Percentiles rank a stretch among this genome's conserved stretches.
phyloP scores from a whole-genome alignment of 2,888 invertebrate species.

The Hybos culiciformis region DNA sequence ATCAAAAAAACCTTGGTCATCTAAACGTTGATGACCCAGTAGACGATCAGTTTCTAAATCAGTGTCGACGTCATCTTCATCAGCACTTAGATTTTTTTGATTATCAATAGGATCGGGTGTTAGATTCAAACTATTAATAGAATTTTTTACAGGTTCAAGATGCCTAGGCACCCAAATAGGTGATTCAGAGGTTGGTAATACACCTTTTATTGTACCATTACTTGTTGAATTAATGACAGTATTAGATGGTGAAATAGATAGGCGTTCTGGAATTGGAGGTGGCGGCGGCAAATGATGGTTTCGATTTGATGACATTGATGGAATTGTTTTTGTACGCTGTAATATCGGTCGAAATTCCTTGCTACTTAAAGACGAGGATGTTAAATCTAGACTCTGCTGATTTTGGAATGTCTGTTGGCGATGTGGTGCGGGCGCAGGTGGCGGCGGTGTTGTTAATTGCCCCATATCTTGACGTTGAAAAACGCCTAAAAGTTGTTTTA shows the following conservation, averaged over 20 bases:
- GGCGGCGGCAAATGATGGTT: conserved; percentile 20
- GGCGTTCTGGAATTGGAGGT: conserved; percentile 31
- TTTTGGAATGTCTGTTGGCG: conserved; percentile 37
- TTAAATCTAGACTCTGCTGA: conserved; percentile 2
- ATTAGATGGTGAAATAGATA: conserved; percentile 32
- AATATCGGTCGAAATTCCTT: conserved; percentile 8
- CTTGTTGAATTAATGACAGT: conserved; percentile 14
- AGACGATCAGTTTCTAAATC: conserved; percentile 95
- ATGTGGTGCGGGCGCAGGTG: conserved; percentile 63
- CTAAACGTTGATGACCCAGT: conserved; percentile 86
- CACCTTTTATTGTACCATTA: not conserved
- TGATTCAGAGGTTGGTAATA: conserved; percentile 35
- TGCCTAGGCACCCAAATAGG: conserved; percentile 61
- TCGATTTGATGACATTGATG: conserved; percentile 11
- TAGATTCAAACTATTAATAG: no score
- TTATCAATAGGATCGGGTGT: conserved; percentile 49
- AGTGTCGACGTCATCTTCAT: conserved; percentile 80
- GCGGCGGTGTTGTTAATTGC: conserved; percentile 52
- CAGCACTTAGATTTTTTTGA: conserved; percentile 50
- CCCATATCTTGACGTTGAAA: conserved; percentile 34
- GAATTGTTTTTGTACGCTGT: conserved; percentile 13
- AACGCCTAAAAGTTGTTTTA: conserved; percentile 22
- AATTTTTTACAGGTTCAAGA: conserved; percentile 19
- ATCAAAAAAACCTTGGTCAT: conserved; percentile 83
- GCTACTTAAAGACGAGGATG: conserved; percentile 10